These are phyloP conservation scores for Dynastes maya DNA, from an alignment of 2,888 invertebrate genomes.

Conservation along the genomic window DNA sequence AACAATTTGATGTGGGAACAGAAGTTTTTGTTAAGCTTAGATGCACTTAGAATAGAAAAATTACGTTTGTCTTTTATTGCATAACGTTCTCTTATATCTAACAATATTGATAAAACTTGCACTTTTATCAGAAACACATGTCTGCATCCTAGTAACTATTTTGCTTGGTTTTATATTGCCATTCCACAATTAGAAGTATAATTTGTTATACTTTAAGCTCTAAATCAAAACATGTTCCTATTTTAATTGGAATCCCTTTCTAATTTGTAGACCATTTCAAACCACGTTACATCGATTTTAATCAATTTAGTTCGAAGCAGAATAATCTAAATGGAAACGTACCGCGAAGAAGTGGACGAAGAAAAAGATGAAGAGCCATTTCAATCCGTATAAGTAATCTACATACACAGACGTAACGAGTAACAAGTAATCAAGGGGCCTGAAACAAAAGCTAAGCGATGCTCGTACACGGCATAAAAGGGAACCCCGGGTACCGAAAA, in stretches of 20 bases:
- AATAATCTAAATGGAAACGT: constrained; percentile 7
- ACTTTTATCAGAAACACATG: too few relatives aligned
- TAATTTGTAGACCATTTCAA: neutral
- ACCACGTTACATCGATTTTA: constrained; percentile 20
- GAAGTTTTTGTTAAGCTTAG: too few relatives aligned
- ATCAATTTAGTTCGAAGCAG: constrained; percentile 17
- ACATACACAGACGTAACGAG: neutral
- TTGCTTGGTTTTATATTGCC: too few relatives aligned
- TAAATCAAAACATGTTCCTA: too few relatives aligned
- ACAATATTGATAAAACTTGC: too few relatives aligned
- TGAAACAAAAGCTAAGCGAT: constrained; percentile 28
- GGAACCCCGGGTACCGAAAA: constrained; percentile 25
- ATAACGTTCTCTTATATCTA: too few relatives aligned
- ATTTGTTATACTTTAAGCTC: too few relatives aligned
- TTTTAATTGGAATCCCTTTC: neutral
- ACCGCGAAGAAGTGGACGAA: neutral
- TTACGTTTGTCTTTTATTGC: too few relatives aligned
- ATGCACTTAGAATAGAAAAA: too few relatives aligned
- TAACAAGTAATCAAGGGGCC: constrained; percentile 17
- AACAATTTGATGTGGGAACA: too few relatives aligned
- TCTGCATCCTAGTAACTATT: too few relatives aligned
- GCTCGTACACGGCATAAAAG: constrained; percentile 16
- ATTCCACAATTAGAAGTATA: too few relatives aligned
- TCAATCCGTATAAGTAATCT: neutral
- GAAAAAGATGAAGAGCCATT: neutral